These are phyloP conservation scores for Craterocephalus amniculus DNA, from an alignment of 2,797 vertebrate species.

Conservation along the genomic window DNA sequence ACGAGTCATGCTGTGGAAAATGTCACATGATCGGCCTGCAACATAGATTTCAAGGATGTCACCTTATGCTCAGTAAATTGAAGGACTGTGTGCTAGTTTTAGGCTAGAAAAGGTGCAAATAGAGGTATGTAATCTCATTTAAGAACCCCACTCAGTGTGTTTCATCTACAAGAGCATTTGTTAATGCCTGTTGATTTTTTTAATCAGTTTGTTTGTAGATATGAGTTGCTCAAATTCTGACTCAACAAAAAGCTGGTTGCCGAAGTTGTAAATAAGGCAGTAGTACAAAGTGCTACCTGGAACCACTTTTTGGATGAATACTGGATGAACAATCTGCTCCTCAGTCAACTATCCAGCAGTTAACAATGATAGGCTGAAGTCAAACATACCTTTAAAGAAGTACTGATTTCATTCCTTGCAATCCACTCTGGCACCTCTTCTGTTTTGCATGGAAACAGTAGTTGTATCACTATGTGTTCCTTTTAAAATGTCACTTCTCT, in stretches of 20 bases:
- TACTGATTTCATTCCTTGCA: not conserved
- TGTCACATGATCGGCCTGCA: not conserved
- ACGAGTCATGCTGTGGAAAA: too few relatives aligned
- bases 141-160: too few relatives aligned
- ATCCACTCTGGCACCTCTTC: not conserved
- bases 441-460: not conserved
- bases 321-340: not conserved
- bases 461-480: not conserved
- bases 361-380: not conserved
- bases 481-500: conserved; percentile 4
- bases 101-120: not conserved
- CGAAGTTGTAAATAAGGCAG: not conserved
- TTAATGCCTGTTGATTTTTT: not conserved
- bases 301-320: not conserved
- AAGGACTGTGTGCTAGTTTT: not conserved
- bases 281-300: not conserved
- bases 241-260: not conserved
- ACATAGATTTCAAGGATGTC: not conserved
- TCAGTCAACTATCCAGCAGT: not conserved
- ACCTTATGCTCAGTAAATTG: not conserved
- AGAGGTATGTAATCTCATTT: not conserved
- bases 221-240: not conserved
- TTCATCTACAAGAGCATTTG: too few relatives aligned
- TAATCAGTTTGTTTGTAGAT: not conserved
- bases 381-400: not conserved